Percentiles rank a stretch among this genome's conserved stretches.
Conservation (phyloP, 1,140 invertebrate genomes). For the Colletes gigas region DNA sequence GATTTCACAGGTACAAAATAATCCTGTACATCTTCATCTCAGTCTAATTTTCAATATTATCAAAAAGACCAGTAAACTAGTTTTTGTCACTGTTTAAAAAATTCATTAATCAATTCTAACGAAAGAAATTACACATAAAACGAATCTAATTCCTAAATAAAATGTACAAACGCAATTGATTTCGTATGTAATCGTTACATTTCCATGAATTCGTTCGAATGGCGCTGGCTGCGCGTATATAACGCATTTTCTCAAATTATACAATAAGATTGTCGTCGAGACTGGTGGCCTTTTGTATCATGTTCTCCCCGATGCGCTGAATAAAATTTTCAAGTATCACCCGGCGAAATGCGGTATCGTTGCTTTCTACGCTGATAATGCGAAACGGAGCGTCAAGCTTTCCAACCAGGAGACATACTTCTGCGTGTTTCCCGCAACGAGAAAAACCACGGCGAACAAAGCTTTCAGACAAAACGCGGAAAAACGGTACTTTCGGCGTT, state of each 20-base stretch:
- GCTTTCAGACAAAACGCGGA: slow-evolving; percentile 46
- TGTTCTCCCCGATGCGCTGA: neutral
- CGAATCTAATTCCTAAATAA: no score
- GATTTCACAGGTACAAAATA: no score
- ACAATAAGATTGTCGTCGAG: slow-evolving; percentile 7
- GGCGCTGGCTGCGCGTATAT: no score
- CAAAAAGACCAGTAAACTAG: no score
- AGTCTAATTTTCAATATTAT: no score
- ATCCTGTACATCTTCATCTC: no score
- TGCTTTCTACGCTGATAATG: slow-evolving; percentile 3
- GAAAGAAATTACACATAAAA: no score
- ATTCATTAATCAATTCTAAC: no score
- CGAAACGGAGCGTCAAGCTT: slow-evolving; percentile 24
- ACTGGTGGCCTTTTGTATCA: neutral
- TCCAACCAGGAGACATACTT: slow-evolving; percentile 21
- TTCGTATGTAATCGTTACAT: no score
- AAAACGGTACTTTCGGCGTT: slow-evolving; percentile 38
- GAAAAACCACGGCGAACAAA: slow-evolving; percentile 29
- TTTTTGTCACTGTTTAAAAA: no score
- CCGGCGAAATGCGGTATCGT: slow-evolving; percentile 11
- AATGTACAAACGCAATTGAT: no score
- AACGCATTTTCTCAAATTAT: neutral
- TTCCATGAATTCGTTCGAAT: no score
- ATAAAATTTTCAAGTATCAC: slow-evolving; percentile 44
- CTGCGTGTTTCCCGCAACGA: slow-evolving; percentile 5